These are phyloP conservation scores for Ceyx melanurus DNA, from an alignment of 2,113 vertebrate genomes.

Conservation along the genomic window DNA sequence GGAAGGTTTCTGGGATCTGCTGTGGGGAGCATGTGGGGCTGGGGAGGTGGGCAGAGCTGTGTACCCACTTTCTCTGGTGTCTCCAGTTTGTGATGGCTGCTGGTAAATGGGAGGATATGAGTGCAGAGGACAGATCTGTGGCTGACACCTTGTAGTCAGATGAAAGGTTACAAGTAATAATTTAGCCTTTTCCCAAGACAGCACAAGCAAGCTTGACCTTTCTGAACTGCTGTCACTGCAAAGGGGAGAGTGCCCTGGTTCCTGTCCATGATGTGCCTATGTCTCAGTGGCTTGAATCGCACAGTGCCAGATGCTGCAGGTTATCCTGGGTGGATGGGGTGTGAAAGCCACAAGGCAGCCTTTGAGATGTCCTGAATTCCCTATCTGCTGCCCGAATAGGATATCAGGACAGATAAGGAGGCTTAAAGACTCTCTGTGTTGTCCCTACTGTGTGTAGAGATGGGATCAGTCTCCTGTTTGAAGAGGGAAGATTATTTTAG, in stretches of 20 bases:
- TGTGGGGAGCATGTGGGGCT: not conserved
- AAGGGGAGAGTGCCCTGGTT: not conserved
- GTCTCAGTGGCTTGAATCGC: not conserved
- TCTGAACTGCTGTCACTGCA: not conserved
- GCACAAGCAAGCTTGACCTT: not conserved
- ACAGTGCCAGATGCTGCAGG: not conserved
- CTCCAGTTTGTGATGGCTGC: not conserved
- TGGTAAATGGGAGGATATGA: not conserved
- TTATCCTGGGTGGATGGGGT: not conserved
- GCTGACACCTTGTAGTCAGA: not conserved
- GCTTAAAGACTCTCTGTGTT: not conserved
- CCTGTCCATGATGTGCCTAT: fast-evolving
- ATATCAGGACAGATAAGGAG: not conserved
- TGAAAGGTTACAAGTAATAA: not conserved
- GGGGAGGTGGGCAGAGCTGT: not conserved
- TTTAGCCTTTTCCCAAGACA: not conserved
- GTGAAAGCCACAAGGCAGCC: not conserved
- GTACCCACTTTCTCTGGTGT: not conserved
- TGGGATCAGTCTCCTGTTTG: not conserved
- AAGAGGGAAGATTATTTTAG: not conserved
- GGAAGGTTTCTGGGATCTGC: not conserved
- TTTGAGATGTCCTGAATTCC: not conserved
- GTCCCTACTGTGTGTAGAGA: not conserved
- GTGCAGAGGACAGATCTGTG: not conserved
- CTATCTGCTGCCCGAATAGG: not conserved